phyloP scores from a whole-genome alignment of 92 coral and sea anemone species.

The Scolanthus callimorphus region DNA sequence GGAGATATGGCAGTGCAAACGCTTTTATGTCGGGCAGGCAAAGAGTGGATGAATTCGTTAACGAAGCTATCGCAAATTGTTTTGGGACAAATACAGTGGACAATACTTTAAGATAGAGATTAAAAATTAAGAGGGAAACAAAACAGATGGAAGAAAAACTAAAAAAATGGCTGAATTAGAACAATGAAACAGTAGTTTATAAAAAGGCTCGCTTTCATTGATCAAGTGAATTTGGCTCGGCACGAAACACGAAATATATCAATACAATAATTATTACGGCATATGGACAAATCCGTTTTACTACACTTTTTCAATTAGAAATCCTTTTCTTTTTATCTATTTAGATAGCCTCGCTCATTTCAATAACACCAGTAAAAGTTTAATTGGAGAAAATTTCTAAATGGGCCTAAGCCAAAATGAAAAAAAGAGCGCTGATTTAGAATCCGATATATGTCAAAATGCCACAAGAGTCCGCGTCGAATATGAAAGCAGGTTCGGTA shows the following conservation, averaged over 20 bases:
- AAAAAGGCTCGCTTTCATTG: no score
- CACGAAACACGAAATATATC: no score
- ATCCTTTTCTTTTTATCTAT: background rate
- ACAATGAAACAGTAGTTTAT: no score
- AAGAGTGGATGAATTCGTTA: conserved; percentile 1
- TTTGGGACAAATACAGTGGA: conserved; percentile 2
- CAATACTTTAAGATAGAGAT: background rate
- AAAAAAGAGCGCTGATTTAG: no score
- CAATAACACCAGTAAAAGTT: background rate
- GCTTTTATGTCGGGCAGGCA: conserved; percentile 1
- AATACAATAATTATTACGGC: background rate
- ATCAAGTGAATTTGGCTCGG: no score
- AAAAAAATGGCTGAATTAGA: no score
- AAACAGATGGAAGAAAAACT: no score
- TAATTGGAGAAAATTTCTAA: conserved; percentile 4
- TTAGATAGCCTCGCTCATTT: background rate
- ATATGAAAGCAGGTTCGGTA: no score
- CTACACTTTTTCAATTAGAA: background rate
- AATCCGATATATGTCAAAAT: no score
- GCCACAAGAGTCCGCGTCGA: no score
- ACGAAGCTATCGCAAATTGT: background rate
- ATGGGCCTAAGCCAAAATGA: no score
- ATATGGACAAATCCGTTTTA: background rate
- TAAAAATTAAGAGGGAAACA: background rate
- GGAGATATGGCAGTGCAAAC: background rate